These are phyloP conservation scores for Holothuria glaberrima DNA, from an alignment of 35 echinoderm and acorn worm genomes.

Conservation along the genomic window DNA sequence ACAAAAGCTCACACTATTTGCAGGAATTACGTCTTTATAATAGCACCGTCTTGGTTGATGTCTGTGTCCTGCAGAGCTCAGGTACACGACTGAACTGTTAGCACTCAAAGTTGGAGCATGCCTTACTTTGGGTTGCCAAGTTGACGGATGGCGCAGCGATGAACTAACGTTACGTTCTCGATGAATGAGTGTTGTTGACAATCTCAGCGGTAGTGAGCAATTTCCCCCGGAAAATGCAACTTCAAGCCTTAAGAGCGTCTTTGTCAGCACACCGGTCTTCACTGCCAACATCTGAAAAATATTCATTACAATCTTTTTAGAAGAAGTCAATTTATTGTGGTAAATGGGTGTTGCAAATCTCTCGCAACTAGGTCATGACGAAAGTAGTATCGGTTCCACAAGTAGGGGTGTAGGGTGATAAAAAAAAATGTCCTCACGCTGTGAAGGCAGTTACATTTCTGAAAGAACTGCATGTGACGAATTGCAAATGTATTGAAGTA, in stretches of 20 bases:
- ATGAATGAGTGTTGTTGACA: neutral
- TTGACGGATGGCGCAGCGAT: neutral
- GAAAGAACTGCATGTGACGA: no score
- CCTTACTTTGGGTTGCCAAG: neutral
- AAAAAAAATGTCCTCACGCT: no score
- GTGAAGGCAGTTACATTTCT: no score
- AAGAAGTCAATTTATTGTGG: neutral
- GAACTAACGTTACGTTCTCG: no score
- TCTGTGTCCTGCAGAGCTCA: neutral
- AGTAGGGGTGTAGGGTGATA: neutral
- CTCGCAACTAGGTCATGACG: neutral
- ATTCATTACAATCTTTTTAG: neutral
- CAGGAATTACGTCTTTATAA: neutral
- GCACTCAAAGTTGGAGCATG: neutral
- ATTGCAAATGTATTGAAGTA: no score
- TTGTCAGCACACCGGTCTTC: neutral
- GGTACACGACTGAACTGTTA: neutral
- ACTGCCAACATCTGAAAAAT: slow-evolving; percentile 47
- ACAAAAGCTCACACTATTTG: neutral
- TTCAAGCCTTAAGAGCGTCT: neutral
- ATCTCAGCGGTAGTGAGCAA: slow-evolving; percentile 25
- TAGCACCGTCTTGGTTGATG: neutral
- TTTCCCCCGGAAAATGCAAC: slow-evolving; percentile 17
- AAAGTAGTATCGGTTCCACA: slow-evolving; percentile 2
- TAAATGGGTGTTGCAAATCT: neutral